Evolutionary conservation across 2,797 vertebrate species (phyloP).

Genomic region (Microchirus variegatus): DNA sequence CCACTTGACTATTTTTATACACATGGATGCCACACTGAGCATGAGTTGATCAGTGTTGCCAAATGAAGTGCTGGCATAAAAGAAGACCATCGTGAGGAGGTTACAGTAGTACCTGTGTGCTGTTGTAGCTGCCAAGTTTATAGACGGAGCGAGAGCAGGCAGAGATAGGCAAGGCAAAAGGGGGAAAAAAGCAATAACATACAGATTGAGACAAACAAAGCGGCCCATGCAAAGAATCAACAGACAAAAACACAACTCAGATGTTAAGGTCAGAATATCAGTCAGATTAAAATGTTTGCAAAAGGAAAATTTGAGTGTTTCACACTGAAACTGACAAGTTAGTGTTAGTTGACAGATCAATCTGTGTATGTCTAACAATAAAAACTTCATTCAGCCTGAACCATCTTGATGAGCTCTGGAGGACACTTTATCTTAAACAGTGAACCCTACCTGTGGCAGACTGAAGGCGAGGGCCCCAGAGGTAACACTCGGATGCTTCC

Average conservation of each 20-base stretch:
- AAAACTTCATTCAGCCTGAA: too few relatives aligned
- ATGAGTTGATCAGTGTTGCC: background rate
- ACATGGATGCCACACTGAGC: background rate
- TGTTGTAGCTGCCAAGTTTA: slow-evolving; percentile 61
- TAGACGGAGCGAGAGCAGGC: slow-evolving; percentile 64
- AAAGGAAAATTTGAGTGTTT: too few relatives aligned
- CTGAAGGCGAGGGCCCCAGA: slow-evolving; percentile 91
- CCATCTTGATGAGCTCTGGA: too few relatives aligned
- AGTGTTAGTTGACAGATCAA: too few relatives aligned
- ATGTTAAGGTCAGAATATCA: background rate
- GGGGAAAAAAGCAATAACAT: slow-evolving; percentile 59
- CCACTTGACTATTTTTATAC: background rate
- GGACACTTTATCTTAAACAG: too few relatives aligned
- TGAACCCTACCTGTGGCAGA: slow-evolving; percentile 89
- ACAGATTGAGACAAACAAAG: slow-evolving; percentile 62
- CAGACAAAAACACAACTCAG: slow-evolving; percentile 18
- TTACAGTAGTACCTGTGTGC: slow-evolving; percentile 74
- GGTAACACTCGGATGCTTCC: slow-evolving; percentile 83
- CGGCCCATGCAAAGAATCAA: slow-evolving; percentile 42
- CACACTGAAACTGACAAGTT: too few relatives aligned
- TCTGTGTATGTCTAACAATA: too few relatives aligned
- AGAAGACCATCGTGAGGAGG: slow-evolving; percentile 61
- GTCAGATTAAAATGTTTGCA: too few relatives aligned
- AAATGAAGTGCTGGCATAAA: slow-evolving; percentile 37
- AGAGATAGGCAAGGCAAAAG: slow-evolving; percentile 62